Conservation (phyloP, 64 coral and sea anemone genomes). For the Trachythela sp. region DNA sequence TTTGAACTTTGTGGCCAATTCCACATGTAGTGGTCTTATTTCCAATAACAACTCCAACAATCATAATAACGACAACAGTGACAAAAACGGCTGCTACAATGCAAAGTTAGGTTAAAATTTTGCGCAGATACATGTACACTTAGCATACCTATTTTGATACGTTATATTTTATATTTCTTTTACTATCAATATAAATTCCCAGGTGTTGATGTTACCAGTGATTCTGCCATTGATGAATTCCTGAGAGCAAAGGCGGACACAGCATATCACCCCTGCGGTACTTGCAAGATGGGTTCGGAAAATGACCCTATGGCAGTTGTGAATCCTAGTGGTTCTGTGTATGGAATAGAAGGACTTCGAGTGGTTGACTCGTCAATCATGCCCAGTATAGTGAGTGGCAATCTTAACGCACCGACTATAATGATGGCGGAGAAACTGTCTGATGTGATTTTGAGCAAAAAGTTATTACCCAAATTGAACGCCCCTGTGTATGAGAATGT, state of each 20-base stretch:
- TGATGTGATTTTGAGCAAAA: constrained; percentile 42
- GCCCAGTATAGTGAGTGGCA: constrained; percentile 64
- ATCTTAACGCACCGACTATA: constrained; percentile 66
- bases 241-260: neutral
- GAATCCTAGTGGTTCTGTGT: constrained; percentile 33
- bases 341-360: constrained; percentile 52
- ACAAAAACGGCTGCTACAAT: too few species aligned
- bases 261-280: constrained; percentile 30
- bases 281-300: constrained; percentile 54
- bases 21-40: too few species aligned
- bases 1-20: too few species aligned
- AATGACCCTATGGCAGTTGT: constrained; percentile 57
- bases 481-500: constrained; percentile 17
- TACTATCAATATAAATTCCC: too few species aligned
- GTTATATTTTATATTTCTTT: neutral
- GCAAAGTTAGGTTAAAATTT: too few species aligned
- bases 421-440: constrained; percentile 66
- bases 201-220: neutral
- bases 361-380: constrained; percentile 66
- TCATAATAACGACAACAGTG: too few species aligned
- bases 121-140: too few species aligned
- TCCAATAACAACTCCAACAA: too few species aligned
- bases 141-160: too few species aligned
- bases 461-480: constrained; percentile 34
- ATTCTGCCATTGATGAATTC: constrained; percentile 25